A percentile compares a stretch with the other conserved stretches of the same genome.
phyloP scores from a whole-genome alignment of 2,888 invertebrate genomes.

The Lepetodrilus schrolli region DNA sequence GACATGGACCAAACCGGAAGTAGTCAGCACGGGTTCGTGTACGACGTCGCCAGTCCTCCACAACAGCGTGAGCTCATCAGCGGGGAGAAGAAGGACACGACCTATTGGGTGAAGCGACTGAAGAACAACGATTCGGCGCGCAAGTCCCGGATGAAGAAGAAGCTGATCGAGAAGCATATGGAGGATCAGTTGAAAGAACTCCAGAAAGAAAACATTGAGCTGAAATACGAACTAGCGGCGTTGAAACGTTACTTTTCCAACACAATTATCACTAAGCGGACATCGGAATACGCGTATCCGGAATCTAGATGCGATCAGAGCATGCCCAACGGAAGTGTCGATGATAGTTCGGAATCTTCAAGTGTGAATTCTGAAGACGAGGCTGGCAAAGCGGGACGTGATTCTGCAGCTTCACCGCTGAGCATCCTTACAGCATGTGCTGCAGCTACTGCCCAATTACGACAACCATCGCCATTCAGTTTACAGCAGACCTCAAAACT shows the following conservation, averaged over 20 bases:
- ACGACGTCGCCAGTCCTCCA: neutral
- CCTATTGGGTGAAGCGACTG: conserved; percentile 74
- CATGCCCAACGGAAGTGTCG: neutral
- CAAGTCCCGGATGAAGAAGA: conserved; percentile 73
- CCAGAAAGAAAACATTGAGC: conserved; percentile 74
- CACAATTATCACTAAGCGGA: neutral
- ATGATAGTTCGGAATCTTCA: neutral
- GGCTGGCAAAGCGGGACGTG: neutral
- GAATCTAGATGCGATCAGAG: neutral
- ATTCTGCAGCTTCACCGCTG: neutral
- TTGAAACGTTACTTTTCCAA: conserved; percentile 67
- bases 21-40: neutral
- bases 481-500: neutral
- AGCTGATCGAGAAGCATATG: conserved; percentile 74
- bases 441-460: too few species aligned
- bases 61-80: conserved; percentile 53
- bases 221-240: conserved; percentile 71
- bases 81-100: conserved; percentile 68
- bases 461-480: neutral
- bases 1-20: too few species aligned
- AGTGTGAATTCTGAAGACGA: conserved; percentile 14
- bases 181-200: conserved; percentile 66
- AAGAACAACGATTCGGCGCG: conserved; percentile 76
- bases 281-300: neutral
- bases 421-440: neutral